Evolutionary conservation across 2,113 vertebrate genomes (phyloP).

Genomic region (Maccullochella peelii): DNA sequence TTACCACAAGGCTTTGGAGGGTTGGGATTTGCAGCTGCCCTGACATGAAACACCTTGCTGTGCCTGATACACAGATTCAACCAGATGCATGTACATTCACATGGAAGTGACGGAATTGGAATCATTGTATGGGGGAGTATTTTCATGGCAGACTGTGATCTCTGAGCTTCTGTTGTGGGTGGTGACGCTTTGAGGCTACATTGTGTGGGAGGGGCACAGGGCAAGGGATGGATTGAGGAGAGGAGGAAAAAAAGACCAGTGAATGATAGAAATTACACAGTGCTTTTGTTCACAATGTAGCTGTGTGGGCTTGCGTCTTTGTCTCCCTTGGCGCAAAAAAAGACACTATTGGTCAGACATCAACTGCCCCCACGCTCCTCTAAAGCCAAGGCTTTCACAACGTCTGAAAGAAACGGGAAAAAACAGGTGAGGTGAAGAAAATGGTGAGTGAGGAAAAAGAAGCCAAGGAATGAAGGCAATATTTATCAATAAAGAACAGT

Average conservation of each 20-base stretch:
- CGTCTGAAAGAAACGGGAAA: not conserved
- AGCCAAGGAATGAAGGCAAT: conserved; percentile 34
- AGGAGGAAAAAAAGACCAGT: conserved; percentile 8
- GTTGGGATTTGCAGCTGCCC: conserved; percentile 10
- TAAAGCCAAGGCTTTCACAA: conserved; percentile 35
- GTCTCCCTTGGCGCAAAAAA: conserved; percentile 42
- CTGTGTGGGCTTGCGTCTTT: conserved; percentile 60
- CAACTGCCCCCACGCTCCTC: conserved; percentile 30
- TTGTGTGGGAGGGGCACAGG: conserved; percentile 60
- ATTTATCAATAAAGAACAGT: conserved; percentile 67
- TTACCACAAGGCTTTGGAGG: conserved; percentile 10
- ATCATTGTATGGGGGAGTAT: conserved; percentile 10
- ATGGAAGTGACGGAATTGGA: conserved; percentile 29
- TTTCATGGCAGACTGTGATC: conserved; percentile 53
- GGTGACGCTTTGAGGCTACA: conserved; percentile 64
- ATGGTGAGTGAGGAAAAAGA: conserved; percentile 31
- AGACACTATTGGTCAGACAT: conserved; percentile 54
- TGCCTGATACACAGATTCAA: not conserved
- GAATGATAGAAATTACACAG: conserved; percentile 56
- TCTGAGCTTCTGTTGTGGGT: conserved; percentile 46
- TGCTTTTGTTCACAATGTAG: conserved; percentile 42
- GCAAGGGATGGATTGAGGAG: conserved; percentile 42
- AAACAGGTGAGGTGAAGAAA: conserved; percentile 28
- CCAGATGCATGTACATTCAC: not conserved
- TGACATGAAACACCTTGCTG: conserved; percentile 6